Conservation (phyloP, 2,113 vertebrate genomes). For the Mirza zaza region DNA sequence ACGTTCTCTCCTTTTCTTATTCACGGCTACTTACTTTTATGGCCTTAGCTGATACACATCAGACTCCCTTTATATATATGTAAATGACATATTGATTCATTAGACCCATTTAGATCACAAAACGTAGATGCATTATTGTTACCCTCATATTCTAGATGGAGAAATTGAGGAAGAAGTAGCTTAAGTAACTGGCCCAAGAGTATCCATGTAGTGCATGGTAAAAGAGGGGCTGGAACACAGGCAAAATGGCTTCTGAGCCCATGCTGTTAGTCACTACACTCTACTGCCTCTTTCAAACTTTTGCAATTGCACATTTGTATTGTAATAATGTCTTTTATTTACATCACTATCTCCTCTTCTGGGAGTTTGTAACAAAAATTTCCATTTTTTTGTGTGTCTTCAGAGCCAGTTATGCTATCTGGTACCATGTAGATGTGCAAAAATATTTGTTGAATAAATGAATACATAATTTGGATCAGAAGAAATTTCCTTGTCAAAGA, state of each 20-base stretch:
- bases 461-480: neutral
- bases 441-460: neutral
- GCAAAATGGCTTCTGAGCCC: neutral
- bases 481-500: neutral
- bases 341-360: neutral
- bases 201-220: neutral
- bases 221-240: neutral
- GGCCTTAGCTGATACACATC: neutral
- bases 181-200: neutral
- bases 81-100: neutral
- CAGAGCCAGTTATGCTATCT: neutral
- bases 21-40: neutral
- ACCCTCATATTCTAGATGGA: neutral
- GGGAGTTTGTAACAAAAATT: neutral
- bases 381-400: neutral
- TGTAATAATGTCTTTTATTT: neutral
- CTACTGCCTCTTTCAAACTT: neutral
- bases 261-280: accelerated
- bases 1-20: neutral
- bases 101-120: neutral
- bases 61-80: neutral
- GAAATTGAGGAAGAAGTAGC: neutral
- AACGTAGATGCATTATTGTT: neutral
- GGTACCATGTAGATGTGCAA: neutral
- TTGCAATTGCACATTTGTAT: neutral